phyloP scores from a whole-genome alignment of 2,888 invertebrate species.

The Miltochrista miniata region DNA sequence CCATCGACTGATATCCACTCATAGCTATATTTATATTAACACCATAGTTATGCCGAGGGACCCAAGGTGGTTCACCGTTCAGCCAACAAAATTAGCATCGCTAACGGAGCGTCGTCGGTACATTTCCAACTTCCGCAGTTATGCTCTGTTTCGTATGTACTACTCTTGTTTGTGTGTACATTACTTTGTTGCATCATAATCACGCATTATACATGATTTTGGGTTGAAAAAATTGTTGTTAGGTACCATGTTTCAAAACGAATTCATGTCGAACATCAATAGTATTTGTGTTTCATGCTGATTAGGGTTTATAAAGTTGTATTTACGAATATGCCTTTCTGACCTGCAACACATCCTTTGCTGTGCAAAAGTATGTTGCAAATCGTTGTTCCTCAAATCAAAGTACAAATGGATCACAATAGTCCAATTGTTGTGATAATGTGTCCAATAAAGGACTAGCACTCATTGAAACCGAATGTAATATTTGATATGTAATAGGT shows the following conservation, averaged over 20 bases:
- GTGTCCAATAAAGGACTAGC: too few species aligned
- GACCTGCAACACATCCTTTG: too few species aligned
- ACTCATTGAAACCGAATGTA: too few species aligned
- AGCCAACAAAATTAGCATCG: slow-evolving; percentile 48
- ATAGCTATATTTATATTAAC: background rate
- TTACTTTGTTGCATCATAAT: slow-evolving; percentile 32
- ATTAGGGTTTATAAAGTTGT: slow-evolving; percentile 8
- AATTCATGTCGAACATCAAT: slow-evolving; percentile 26
- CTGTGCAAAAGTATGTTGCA: too few species aligned
- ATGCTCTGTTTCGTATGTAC: slow-evolving; percentile 59
- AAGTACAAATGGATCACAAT: too few species aligned
- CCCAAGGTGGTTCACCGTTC: slow-evolving; percentile 19
- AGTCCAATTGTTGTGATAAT: too few species aligned
- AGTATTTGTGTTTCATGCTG: slow-evolving; percentile 2
- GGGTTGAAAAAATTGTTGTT: slow-evolving; percentile 22
- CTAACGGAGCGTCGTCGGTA: slow-evolving; percentile 33
- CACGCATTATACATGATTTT: slow-evolving; percentile 34
- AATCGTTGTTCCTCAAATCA: too few species aligned
- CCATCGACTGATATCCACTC: background rate
- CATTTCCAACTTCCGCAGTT: slow-evolving; percentile 60
- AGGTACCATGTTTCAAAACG: slow-evolving; percentile 21
- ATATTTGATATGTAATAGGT: too few species aligned
- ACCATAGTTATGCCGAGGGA: background rate
- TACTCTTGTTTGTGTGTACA: slow-evolving; percentile 41
- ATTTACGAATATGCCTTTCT: too few species aligned